phyloP scores from a whole-genome alignment of 1,140 invertebrate genomes.

The Hypsibius dujardini region DNA sequence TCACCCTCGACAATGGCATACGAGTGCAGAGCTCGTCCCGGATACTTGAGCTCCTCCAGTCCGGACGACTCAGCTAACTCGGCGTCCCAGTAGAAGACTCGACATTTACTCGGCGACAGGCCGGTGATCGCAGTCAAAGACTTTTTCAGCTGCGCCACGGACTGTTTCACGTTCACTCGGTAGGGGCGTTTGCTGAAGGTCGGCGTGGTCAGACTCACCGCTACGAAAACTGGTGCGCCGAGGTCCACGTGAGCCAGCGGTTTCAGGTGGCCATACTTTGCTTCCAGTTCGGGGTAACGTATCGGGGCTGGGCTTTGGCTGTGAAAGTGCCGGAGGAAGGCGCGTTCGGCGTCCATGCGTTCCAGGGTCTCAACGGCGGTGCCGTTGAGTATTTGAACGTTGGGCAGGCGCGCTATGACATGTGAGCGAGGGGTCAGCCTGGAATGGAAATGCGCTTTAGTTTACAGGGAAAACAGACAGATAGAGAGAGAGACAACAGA shows the following conservation, averaged over 20 bases:
- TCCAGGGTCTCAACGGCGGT: conserved; percentile 2
- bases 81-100: conserved; percentile 2
- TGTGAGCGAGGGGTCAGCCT: not conserved
- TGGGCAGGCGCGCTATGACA: not conserved
- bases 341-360: conserved; percentile 14
- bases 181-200: not conserved
- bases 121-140: not conserved
- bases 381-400: not conserved
- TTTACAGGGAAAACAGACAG: not conserved
- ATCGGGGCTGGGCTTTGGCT: not conserved
- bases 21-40: not conserved
- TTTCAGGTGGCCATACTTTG: not conserved
- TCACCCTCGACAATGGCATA: not conserved
- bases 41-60: not conserved
- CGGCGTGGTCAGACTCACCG: not conserved
- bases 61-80: not conserved
- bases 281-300: not conserved
- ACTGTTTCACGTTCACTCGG: not conserved
- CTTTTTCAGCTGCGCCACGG: conserved; percentile 1
- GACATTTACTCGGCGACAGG: not conserved
- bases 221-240: not conserved
- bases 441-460: not conserved
- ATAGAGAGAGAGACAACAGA: not conserved
- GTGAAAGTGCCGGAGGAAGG: conserved; percentile 16
- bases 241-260: not conserved